Conservation (phyloP, 2,888 invertebrate species). For the Agrotis clavis region DNA sequence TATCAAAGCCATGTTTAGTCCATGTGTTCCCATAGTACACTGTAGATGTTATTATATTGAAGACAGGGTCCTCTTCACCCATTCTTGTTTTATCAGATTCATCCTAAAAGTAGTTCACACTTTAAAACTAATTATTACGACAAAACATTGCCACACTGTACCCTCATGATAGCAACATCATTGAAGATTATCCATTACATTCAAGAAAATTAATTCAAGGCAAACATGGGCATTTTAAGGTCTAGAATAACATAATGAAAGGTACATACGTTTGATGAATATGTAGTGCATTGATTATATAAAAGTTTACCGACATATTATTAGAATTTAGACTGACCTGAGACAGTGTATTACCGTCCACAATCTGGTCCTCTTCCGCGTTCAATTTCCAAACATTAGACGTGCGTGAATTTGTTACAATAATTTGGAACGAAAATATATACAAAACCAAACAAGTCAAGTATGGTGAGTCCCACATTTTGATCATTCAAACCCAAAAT, state of each 20-base stretch:
- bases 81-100: slow-evolving; percentile 83
- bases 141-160: slow-evolving; percentile 18
- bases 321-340: slow-evolving; percentile 84
- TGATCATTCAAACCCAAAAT: slow-evolving; percentile 77
- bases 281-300: slow-evolving; percentile 80
- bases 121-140: slow-evolving; percentile 14
- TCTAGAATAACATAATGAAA: slow-evolving; percentile 68
- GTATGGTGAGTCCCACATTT: slow-evolving; percentile 91
- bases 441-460: slow-evolving; percentile 93
- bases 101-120: slow-evolving; percentile 77
- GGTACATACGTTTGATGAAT: slow-evolving; percentile 65
- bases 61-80: slow-evolving; percentile 93
- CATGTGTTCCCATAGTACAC: slow-evolving; percentile 93
- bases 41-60: slow-evolving; percentile 94
- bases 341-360: slow-evolving; percentile 92
- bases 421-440: slow-evolving; percentile 93
- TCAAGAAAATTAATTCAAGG: slow-evolving; percentile 71
- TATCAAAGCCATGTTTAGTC: slow-evolving; percentile 93
- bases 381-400: slow-evolving; percentile 96
- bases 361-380: slow-evolving; percentile 94
- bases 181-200: slow-evolving; percentile 26
- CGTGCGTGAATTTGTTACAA: slow-evolving; percentile 95
- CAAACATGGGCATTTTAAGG: slow-evolving; percentile 66
- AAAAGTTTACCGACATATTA: slow-evolving; percentile 73
- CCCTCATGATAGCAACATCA: slow-evolving; percentile 37